Evolutionary conservation across 2,888 invertebrate genomes (phyloP), one percentile per base, ranked within the genome.

Genomic region (Nomada flava): DNA sequence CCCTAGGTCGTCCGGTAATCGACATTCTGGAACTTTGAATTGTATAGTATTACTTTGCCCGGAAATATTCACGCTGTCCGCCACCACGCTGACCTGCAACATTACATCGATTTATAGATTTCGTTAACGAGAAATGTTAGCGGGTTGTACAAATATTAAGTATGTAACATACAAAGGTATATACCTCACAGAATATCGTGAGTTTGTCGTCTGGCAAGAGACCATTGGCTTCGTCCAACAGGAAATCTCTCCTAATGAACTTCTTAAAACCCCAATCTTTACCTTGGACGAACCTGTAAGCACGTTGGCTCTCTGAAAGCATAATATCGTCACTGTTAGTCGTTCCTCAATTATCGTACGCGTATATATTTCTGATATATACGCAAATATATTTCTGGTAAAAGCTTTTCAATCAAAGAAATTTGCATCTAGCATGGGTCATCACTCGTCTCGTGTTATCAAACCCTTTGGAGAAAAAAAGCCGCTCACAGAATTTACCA

Each of bases 231-330:
- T 99, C 99, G 94, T 99, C 99, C 94, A 99, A 95, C 86, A 99
- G 96, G 95, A 99, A 99, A 95, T 99, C 99, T 95, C 99, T 96
- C 93, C 99, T 96, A 89, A 99, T 99, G 94, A 99, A 99, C 94
- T 99, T 99, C 95, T 99, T 99, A 95, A 99, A 99, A 80, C 99
- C 99, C 99, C 99, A 99, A 95, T 99, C 99, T 95, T 99, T 99
- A 91, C 99, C 99, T 95, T 99, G 99, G 84, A 99, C 99, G 95
- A 99, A 99, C 95, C 99, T 96, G 95, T 99, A 99, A 86, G 99
- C 99, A 94, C 99, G 94, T 92, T 97, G 97, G 91, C 96, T 96
- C 93, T 97, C 96, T 96, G 94, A 55, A 95, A 94, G 53, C 36
- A 84, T 84, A 76, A 80, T 78, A 42, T 65, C n/a, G 2, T 11